Percentiles rank a stretch among this genome's conserved stretches.
These are phyloP conservation scores for Nemurella pictetii DNA, from an alignment of 2,888 invertebrate species.

Conservation along the genomic window DNA sequence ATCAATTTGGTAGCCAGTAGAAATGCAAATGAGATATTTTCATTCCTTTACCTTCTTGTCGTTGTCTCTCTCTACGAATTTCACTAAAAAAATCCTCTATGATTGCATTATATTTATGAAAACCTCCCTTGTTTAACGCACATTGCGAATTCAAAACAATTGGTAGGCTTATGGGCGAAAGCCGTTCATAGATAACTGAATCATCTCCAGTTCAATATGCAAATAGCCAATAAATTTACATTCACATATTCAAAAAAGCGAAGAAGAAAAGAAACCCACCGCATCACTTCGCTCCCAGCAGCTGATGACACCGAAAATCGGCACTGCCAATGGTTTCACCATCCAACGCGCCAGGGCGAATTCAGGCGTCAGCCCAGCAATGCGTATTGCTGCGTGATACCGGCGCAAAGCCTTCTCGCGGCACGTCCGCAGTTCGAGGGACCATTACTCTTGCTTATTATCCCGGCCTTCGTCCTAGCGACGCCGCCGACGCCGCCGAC, in stretches of 20 bases:
- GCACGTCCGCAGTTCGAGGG: not conserved
- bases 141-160: too few species aligned
- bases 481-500: not conserved
- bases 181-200: too few species aligned
- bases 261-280: not conserved
- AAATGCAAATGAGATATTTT: too few species aligned
- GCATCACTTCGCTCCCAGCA: not conserved
- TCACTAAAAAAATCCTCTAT: too few species aligned
- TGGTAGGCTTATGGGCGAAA: too few species aligned
- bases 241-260: not conserved
- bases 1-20: too few species aligned
- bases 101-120: too few species aligned
- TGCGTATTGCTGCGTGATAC: too few species aligned
- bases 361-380: not conserved
- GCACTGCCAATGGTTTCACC: not conserved
- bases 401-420: constrained; percentile 28
- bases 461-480: not conserved
- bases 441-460: constrained; percentile 37
- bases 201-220: not conserved
- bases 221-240: not conserved
- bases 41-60: too few species aligned
- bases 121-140: too few species aligned
- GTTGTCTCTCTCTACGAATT: too few species aligned
- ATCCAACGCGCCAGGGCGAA: not conserved
- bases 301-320: not conserved